Conservation (phyloP, 2,797 vertebrate species). For the Hippocampus kuda region DNA sequence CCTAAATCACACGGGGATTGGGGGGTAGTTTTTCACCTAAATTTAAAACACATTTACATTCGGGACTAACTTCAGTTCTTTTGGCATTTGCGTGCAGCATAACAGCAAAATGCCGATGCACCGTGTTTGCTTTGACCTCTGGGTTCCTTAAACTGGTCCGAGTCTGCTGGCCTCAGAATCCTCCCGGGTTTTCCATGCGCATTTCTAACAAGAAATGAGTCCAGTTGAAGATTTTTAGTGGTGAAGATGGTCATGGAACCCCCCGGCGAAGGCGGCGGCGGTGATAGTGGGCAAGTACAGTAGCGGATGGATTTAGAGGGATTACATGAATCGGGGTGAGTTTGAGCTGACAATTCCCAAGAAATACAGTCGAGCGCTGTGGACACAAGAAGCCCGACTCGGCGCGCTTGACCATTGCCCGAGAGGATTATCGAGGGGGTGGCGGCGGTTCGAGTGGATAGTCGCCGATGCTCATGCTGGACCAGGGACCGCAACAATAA, state of each 20-base stretch:
- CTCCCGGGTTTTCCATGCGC: too few relatives aligned
- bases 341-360: constrained; percentile 63
- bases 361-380: constrained; percentile 58
- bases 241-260: constrained; percentile 3
- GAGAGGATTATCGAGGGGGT: constrained; percentile 39
- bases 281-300: constrained; percentile 24
- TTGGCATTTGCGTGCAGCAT: too few relatives aligned
- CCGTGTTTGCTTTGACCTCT: too few relatives aligned
- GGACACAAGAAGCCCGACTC: constrained; percentile 18
- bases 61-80: too few relatives aligned
- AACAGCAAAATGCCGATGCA: too few relatives aligned
- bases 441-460: constrained; percentile 40
- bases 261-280: constrained; percentile 32
- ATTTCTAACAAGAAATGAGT: neutral
- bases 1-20: too few relatives aligned
- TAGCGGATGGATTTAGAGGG: constrained; percentile 64
- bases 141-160: too few relatives aligned
- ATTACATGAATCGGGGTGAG: constrained; percentile 64
- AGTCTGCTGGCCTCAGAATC: too few relatives aligned
- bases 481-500: neutral
- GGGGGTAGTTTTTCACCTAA: too few relatives aligned
- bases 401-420: constrained; percentile 9
- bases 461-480: constrained; percentile 25
- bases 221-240: neutral
- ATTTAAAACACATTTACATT: too few relatives aligned